Base-by-base conservation (phyloP, 2,888 invertebrate genomes). In the Caenorhabditis afra region DNA sequence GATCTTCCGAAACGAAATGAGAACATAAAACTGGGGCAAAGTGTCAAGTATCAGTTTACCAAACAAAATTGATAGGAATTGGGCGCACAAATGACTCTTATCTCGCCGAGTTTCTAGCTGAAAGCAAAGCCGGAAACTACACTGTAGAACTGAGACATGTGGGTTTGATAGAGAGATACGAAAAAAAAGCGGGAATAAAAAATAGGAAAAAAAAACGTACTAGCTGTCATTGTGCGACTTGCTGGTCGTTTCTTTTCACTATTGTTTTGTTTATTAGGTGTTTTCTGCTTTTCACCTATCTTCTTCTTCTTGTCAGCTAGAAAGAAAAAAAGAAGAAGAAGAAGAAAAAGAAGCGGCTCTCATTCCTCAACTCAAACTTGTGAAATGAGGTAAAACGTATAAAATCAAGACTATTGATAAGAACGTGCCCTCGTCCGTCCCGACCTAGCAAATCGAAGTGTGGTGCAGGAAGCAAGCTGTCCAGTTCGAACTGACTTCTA, bases 191-290 rank as follows among this genome's bases (percentile, higher is more conserved):
- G 16, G 10, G 16, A 53, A 37, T 35, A 53, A 35, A 35, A n/a
- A 10, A 16, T 3, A 22, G 2, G 44, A 58, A 59, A 14, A 29
- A 18, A 16, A 70, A 61, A 70, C 37, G 70, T 70, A 70, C 61
- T 53, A 61, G 47, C 37, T 53, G 35, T 37, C 53, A 52, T 29
- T 29, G 29, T 29, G 29, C 29, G 29, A 29, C 7, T 29, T 29
- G 41, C 11, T 41, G 41, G 41, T 11, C 41, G 41, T 14, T 41
- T 52, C 52, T 22, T 53, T 18, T 37, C 16, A 53, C 16, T 14
- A 7, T 59, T 35, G 52, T 61, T 53, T 61, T 52, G 68, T 70
- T 61, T 58, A 68, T 68, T 61, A 47, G 61, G 20, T 61, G 61
- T 70, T 61, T 52, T 58, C 58, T 49, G 49, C 58, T 50, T 47